Percentiles rank a stretch among this genome's conserved stretches.
phyloP scores from a whole-genome alignment of 2,113 vertebrate genomes.

The Pogona vitticeps region DNA sequence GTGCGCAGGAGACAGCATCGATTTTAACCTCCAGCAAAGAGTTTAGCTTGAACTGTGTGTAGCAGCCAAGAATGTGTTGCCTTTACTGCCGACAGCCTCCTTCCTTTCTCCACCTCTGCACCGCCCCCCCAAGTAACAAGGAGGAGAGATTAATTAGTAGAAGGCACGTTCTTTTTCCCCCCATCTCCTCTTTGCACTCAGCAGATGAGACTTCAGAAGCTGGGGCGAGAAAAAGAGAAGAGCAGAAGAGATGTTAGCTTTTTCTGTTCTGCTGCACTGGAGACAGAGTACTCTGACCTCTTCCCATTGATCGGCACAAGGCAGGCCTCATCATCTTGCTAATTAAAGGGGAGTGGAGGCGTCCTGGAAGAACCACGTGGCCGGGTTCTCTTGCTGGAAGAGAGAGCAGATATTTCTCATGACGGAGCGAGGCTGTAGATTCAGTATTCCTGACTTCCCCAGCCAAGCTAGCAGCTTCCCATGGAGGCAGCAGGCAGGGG shows the following conservation, averaged over 20 bases:
- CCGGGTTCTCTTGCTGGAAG: background rate
- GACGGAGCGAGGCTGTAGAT: background rate
- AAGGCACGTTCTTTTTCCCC: background rate
- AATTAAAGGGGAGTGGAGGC: slow-evolving; percentile 37
- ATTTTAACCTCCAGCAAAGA: background rate
- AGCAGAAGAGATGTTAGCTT: background rate
- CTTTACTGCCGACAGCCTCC: background rate
- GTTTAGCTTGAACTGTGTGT: background rate
- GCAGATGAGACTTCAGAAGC: slow-evolving; percentile 10
- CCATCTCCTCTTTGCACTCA: background rate
- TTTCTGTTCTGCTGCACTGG: background rate
- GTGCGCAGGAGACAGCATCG: too few relatives aligned
- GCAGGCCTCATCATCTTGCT: slow-evolving; percentile 12
- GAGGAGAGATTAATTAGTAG: background rate
- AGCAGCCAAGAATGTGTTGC: background rate
- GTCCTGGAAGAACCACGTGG: background rate
- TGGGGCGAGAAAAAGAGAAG: background rate
- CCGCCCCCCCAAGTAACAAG: background rate
- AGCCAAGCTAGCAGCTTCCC: background rate
- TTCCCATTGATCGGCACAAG: slow-evolving; percentile 11
- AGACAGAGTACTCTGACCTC: slow-evolving; percentile 4
- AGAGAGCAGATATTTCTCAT: background rate
- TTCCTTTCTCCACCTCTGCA: background rate
- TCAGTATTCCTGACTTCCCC: background rate
- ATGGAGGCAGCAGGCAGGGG: background rate